Evolutionary conservation across 2,113 vertebrate genomes (phyloP), one percentile per base, ranked within the genome.

Genomic region (Podarcis muralis): DNA sequence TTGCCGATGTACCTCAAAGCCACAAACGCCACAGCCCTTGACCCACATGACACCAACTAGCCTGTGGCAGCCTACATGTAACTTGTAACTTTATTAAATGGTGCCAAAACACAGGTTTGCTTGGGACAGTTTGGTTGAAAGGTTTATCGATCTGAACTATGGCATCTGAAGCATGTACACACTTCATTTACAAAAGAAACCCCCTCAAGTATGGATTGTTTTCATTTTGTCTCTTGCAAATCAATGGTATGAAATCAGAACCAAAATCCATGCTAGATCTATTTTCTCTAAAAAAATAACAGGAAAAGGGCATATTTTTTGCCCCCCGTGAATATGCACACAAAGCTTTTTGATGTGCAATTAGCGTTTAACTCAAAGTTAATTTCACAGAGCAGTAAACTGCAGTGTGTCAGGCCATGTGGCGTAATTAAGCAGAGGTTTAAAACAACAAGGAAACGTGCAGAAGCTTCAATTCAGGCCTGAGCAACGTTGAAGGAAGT

Each of bases 381-480:
- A 91, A 96, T 96, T 96, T 96, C 93, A 93, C 94, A 94, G 93
- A 93, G 92, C 93, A 93, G 90, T 95, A 96, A 94, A 92, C 7
- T 83, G 83, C 66, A 0, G 85, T 84, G 93, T 90, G 93, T 95
- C 93, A 93, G 93, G 93, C 87, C 59, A 85, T 77, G 69, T 91
- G 87, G 88, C 1, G 0, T 92, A 94, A 95, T 96, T 94, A 94
- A 94, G 94, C 27, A 68, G 93, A 93, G 92, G 94, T 93, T 92
- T 92, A 94, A 93, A 96, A 93, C 93, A 97, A 91, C 95, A 93
- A 95, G 92, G 88, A 84, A 93, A 91, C 2, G 84, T 92, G 92
- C 93, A 94, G 85, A 93, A 94, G 89, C 91, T 93, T 95, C 87
- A 86, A 84, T 94, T 95, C 90, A 95, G 92, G 93, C 88, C 77